These are phyloP conservation scores for Dreissena polymorpha DNA, from an alignment of 1,140 invertebrate genomes.

Conservation along the genomic window DNA sequence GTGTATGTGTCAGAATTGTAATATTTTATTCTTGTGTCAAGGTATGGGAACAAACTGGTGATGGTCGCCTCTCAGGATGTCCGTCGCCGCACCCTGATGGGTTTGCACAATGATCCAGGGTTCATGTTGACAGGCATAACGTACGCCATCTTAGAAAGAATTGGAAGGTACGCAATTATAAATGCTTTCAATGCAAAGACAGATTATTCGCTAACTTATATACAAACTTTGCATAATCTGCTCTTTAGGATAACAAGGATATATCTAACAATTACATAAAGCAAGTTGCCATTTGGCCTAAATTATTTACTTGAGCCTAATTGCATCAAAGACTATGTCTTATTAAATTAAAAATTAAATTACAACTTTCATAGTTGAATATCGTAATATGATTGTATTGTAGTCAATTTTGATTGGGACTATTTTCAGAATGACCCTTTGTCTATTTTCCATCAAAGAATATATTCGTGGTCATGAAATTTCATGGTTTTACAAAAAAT, in stretches of 20 bases:
- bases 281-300: background rate
- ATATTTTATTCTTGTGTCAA: background rate
- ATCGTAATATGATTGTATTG: too few species aligned
- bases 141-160: slow-evolving; percentile 37
- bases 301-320: background rate
- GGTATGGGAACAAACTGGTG: slow-evolving; percentile 47
- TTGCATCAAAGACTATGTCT: background rate
- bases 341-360: too few species aligned
- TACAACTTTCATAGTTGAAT: too few species aligned
- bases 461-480: too few species aligned
- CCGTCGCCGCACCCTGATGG: slow-evolving; percentile 2
- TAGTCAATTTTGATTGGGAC: too few species aligned
- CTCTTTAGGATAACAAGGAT: background rate
- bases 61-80: slow-evolving; percentile 28
- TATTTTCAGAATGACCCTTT: too few species aligned
- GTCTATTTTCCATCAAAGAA: too few species aligned
- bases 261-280: background rate
- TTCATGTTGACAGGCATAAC: slow-evolving; percentile 13
- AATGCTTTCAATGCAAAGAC: background rate
- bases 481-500: too few species aligned
- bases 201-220: too few species aligned
- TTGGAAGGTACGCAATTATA: slow-evolving; percentile 33
- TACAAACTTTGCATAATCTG: background rate
- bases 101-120: slow-evolving; percentile 13
- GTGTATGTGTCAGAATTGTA: background rate